Evolutionary conservation across 1,140 invertebrate genomes (phyloP).

Genomic region (Drosophila tani): DNA sequence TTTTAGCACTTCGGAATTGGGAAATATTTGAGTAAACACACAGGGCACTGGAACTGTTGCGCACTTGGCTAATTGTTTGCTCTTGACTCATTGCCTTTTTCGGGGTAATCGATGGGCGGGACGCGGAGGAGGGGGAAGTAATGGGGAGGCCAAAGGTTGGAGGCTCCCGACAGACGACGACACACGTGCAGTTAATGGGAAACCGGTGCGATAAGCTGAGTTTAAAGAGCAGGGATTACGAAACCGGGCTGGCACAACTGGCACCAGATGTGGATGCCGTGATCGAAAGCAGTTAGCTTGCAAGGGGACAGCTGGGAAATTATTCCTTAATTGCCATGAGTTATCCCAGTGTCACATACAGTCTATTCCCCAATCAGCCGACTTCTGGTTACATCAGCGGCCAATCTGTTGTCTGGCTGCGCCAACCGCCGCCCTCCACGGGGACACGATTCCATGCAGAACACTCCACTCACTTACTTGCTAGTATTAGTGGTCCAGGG

Average conservation of each 20-base stretch:
- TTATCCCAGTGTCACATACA: slow-evolving; percentile 17
- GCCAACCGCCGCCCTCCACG: not conserved
- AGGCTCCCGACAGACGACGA: slow-evolving; percentile 1
- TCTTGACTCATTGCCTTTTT: slow-evolving; percentile 37
- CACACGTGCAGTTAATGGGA: slow-evolving; percentile 32
- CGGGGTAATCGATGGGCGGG: slow-evolving; percentile 3
- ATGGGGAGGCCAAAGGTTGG: slow-evolving; percentile 34
- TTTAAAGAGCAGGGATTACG: slow-evolving; percentile 15
- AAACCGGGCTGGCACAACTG: slow-evolving; percentile 6
- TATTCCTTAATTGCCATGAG: slow-evolving; percentile 20
- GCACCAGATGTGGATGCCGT: not conserved
- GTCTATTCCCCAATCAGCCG: slow-evolving; percentile 12
- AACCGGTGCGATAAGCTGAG: slow-evolving; percentile 23
- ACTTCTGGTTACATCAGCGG: slow-evolving; percentile 48
- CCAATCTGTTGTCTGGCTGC: not conserved
- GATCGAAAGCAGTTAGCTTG: not conserved
- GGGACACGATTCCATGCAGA: not conserved
- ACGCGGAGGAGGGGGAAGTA: not conserved
- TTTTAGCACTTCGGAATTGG: slow-evolving; percentile 41
- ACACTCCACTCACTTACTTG: slow-evolving; percentile 27
- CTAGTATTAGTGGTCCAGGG: slow-evolving; percentile 33
- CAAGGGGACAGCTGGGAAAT: not conserved
- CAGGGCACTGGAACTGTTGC: slow-evolving; percentile 31
- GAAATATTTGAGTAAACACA: slow-evolving; percentile 38
- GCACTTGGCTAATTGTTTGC: slow-evolving; percentile 40